phyloP scores from a whole-genome alignment of 2,888 invertebrate species.

The Scaptomyza parva region DNA sequence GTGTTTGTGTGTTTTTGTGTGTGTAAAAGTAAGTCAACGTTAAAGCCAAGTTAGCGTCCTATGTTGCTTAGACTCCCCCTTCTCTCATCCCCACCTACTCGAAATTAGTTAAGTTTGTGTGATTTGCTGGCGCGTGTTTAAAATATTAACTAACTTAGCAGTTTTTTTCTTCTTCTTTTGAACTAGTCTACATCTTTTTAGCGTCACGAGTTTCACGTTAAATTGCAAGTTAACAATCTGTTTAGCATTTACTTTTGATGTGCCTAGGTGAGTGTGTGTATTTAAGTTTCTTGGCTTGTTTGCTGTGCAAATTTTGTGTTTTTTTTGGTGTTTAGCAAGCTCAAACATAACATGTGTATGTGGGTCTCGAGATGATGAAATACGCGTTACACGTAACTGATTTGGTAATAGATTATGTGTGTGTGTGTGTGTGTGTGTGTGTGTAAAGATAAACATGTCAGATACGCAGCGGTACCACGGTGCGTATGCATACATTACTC shows the following conservation, averaged over 20 bases:
- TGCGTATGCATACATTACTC: constrained; percentile 59
- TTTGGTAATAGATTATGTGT: constrained; percentile 19
- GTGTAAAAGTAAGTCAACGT: constrained; percentile 67
- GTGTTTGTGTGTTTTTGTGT: constrained; percentile 20
- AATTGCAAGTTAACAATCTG: constrained; percentile 57
- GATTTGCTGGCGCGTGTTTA: constrained; percentile 62
- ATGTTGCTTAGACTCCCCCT: constrained; percentile 15
- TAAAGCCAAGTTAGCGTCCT: constrained; percentile 48
- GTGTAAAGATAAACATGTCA: constrained; percentile 8
- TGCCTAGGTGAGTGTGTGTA: constrained; percentile 2
- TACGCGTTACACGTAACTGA: constrained; percentile 20
- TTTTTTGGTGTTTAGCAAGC: constrained; percentile 47
- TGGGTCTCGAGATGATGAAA: constrained; percentile 38
- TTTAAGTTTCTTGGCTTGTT: constrained; percentile 36
- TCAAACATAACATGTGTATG: constrained; percentile 12
- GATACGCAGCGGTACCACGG: constrained; percentile 1
- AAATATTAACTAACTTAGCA: constrained; percentile 64
- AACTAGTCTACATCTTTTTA: constrained; percentile 27
- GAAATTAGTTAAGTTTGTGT: constrained; percentile 39
- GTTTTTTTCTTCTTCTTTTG: constrained; percentile 7
- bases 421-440: neutral
- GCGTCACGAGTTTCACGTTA: constrained; percentile 68
- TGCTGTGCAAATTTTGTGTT: constrained; percentile 54
- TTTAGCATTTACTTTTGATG: constrained; percentile 38
- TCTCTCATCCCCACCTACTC: neutral